Evolutionary conservation across 2,888 invertebrate genomes (phyloP).

Genomic region (Metellina segmentata): DNA sequence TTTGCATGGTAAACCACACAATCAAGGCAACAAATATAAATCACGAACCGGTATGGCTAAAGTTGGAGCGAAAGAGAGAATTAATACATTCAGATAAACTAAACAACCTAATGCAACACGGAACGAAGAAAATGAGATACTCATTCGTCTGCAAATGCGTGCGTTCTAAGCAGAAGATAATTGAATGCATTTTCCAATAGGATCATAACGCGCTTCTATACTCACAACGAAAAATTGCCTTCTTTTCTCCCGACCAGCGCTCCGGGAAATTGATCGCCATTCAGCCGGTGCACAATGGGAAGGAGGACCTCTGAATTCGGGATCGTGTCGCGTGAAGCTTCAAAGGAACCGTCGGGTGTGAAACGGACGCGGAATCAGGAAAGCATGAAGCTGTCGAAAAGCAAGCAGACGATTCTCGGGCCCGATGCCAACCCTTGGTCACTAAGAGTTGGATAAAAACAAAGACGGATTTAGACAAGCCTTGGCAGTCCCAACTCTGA

Average conservation of each 20-base stretch:
- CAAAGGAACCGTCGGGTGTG: neutral
- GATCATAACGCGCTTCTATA: neutral
- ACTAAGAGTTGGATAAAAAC: constrained; percentile 60
- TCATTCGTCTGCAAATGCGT: too few relatives aligned
- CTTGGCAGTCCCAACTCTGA: constrained; percentile 43
- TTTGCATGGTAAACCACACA: too few relatives aligned
- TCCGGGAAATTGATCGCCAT: neutral
- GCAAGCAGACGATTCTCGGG: constrained; percentile 45
- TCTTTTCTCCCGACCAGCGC: neutral
- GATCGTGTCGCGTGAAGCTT: neutral
- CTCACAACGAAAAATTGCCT: neutral
- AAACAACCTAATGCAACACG: too few relatives aligned
- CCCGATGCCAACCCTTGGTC: constrained; percentile 54
- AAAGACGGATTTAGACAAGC: constrained; percentile 61
- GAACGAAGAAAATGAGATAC: too few relatives aligned
- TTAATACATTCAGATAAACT: too few relatives aligned
- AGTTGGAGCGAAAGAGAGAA: too few relatives aligned
- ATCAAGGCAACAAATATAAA: too few relatives aligned
- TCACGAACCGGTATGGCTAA: too few relatives aligned
- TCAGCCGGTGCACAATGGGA: neutral
- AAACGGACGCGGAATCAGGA: constrained; percentile 24
- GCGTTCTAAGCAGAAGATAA: neutral
- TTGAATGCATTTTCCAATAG: neutral
- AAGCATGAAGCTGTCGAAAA: constrained; percentile 68
- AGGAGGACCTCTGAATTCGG: neutral